Evolutionary conservation across 2,888 invertebrate genomes (phyloP).

Genomic region (Dasysyrphus tricinctus): DNA sequence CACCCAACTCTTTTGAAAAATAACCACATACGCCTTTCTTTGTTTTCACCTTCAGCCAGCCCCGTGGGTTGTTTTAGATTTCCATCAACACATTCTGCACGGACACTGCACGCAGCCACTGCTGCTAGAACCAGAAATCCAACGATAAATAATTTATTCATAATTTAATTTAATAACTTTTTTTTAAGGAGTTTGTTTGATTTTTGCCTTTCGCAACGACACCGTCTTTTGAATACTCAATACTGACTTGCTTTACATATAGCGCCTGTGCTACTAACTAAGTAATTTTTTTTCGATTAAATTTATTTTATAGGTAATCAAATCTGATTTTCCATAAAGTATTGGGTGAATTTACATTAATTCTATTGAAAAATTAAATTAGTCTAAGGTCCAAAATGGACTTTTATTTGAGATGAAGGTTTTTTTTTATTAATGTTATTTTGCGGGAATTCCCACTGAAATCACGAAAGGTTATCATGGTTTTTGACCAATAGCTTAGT

Average conservation of each 20-base stretch:
- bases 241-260: conserved; percentile 54
- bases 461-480: conserved; percentile 38
- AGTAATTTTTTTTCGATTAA: conserved; percentile 35
- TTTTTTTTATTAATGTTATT: too few relatives aligned
- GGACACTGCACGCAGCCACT: conserved; percentile 53
- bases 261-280: conserved; percentile 25
- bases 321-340: conserved; percentile 17
- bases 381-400: conserved; percentile 11
- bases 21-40: conserved; percentile 79
- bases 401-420: neutral
- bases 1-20: conserved; percentile 81
- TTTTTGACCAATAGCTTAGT: conserved; percentile 3
- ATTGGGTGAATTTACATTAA: neutral
- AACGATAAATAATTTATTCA: conserved; percentile 73
- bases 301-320: conserved; percentile 50
- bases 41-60: conserved; percentile 48
- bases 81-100: conserved; percentile 79
- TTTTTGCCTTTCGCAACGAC: conserved; percentile 26
- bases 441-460: neutral
- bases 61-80: conserved; percentile 78
- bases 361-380: conserved; percentile 40
- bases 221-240: conserved; percentile 30
- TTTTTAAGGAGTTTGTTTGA: neutral
- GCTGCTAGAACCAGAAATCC: conserved; percentile 62
- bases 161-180: conserved; percentile 30